Conservation (phyloP, 1,140 invertebrate genomes). For the Telenomus remus region DNA sequence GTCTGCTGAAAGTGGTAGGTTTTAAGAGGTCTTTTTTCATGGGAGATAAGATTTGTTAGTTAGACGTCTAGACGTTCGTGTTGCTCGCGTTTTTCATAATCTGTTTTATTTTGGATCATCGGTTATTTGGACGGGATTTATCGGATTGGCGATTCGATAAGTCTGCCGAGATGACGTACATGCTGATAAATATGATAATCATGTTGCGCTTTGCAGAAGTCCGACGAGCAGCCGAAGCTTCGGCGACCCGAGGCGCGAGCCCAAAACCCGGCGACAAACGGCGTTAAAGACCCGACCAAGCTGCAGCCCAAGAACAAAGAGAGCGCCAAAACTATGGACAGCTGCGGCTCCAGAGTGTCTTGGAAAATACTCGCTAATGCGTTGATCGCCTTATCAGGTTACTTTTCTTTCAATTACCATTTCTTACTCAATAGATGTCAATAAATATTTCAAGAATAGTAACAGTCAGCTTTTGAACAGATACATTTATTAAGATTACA, state of each 20-base stretch:
- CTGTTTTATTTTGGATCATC: too few species aligned
- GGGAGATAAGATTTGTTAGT: too few species aligned
- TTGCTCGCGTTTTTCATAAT: background rate
- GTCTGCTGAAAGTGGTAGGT: background rate
- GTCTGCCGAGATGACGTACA: background rate
- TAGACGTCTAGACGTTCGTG: background rate
- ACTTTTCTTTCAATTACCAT: background rate
- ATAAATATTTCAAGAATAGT: too few species aligned
- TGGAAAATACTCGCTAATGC: slow-evolving; percentile 51
- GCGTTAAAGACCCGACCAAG: slow-evolving; percentile 20
- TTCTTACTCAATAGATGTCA: too few species aligned
- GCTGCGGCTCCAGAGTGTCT: slow-evolving; percentile 29
- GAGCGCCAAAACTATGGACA: slow-evolving; percentile 48
- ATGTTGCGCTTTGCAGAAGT: slow-evolving; percentile 39
- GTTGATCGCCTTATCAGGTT: slow-evolving; percentile 42
- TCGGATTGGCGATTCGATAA: slow-evolving; percentile 8
- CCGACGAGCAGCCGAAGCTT: slow-evolving; percentile 51
- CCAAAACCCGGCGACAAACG: slow-evolving; percentile 16
- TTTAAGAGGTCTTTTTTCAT: background rate
- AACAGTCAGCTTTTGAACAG: too few species aligned
- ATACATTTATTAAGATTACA: too few species aligned
- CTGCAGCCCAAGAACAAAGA: slow-evolving; percentile 33
- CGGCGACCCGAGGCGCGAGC: slow-evolving; percentile 38
- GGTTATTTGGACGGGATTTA: background rate
- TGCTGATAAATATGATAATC: slow-evolving; percentile 27